Evolutionary conservation across 2,888 invertebrate genomes (phyloP).

Genomic region (Trichacis sp.): DNA sequence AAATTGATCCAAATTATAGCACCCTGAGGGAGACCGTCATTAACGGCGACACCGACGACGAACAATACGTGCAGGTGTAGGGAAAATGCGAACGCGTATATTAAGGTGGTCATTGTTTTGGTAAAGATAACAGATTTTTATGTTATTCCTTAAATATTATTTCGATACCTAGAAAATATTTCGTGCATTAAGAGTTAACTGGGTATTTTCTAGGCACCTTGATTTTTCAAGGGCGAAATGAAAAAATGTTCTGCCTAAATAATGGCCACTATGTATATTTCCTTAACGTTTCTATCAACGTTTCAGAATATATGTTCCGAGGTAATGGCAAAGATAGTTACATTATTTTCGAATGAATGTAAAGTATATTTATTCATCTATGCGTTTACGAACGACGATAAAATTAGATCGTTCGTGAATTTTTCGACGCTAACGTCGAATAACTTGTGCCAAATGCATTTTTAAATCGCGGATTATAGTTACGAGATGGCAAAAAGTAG

Average conservation of each 20-base stretch:
- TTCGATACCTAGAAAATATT: no score
- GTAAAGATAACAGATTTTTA: no score
- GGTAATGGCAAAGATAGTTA: neutral
- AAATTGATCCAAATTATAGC: constrained; percentile 46
- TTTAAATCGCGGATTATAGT: neutral
- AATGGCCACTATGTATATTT: neutral
- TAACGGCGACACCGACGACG: constrained; percentile 61
- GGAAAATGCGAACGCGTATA: constrained; percentile 18
- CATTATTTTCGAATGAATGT: neutral
- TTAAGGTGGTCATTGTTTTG: no score
- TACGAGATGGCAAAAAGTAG: neutral
- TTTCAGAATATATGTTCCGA: neutral
- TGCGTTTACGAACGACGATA: neutral
- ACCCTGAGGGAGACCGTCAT: constrained; percentile 38
- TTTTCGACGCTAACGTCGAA: neutral
- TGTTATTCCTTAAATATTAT: no score
- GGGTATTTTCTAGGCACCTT: no score
- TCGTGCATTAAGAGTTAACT: no score
- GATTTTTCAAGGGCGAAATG: no score
- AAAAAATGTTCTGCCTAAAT: no score
- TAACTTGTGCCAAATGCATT: constrained; percentile 3
- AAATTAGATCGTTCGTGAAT: neutral
- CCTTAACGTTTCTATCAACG: neutral
- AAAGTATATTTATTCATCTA: neutral
- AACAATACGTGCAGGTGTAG: constrained; percentile 64